These are phyloP conservation scores for Epistrophella euchroma DNA, from an alignment of 2,888 invertebrate genomes.

Conservation along the genomic window DNA sequence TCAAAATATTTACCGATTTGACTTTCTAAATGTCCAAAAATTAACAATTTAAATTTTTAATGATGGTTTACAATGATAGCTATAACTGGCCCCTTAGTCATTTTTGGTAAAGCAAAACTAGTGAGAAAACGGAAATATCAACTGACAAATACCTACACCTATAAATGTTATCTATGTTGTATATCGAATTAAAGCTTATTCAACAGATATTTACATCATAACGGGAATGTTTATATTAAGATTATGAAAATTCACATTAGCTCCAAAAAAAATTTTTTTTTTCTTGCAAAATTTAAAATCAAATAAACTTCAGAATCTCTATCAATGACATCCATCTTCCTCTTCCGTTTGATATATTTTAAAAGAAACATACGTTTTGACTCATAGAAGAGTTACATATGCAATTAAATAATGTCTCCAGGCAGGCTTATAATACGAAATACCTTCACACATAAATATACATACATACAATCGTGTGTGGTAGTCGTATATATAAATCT, in stretches of 20 bases:
- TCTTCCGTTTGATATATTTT: not conserved
- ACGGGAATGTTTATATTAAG: not conserved
- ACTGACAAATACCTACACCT: too few relatives aligned
- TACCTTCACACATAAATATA: not conserved
- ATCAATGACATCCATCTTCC: not conserved
- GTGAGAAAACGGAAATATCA: too few relatives aligned
- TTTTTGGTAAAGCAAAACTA: too few relatives aligned
- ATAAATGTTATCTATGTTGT: too few relatives aligned
- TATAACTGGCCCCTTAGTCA: too few relatives aligned
- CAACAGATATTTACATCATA: too few relatives aligned
- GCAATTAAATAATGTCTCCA: conserved; percentile 31
- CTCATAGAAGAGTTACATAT: conserved; percentile 3
- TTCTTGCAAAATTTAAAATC: not conserved
- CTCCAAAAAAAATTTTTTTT: not conserved
- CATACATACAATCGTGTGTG: conserved; percentile 52
- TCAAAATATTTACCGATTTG: too few relatives aligned
- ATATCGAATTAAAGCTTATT: too few relatives aligned
- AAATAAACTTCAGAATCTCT: not conserved
- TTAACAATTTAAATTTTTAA: too few relatives aligned
- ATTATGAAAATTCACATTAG: not conserved
- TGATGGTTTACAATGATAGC: too few relatives aligned
- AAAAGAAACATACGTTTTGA: not conserved
- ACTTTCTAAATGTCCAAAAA: too few relatives aligned
- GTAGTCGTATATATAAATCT: conserved; percentile 17
- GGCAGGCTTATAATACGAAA: not conserved